Conservation (phyloP, 2,888 invertebrate species). For the Hemithea aestivaria region DNA sequence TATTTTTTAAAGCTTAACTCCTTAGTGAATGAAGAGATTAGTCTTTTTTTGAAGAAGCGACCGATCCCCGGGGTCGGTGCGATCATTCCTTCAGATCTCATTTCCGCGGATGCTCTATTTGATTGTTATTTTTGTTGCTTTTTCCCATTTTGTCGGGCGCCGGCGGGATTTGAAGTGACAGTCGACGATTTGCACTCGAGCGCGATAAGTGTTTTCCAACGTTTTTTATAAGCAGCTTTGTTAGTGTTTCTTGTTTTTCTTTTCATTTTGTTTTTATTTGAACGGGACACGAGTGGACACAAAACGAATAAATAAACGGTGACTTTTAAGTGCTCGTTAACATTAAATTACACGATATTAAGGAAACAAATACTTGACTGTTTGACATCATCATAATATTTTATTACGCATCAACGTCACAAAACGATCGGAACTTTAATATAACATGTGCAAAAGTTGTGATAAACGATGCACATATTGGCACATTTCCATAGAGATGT, state of each 20-base stretch:
- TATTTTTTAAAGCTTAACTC: constrained; percentile 80
- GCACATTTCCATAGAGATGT: constrained; percentile 34
- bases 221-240: constrained; percentile 73
- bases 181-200: constrained; percentile 75
- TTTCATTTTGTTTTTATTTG: constrained; percentile 39
- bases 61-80: constrained; percentile 78
- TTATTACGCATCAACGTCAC: too few relatives aligned
- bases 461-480: constrained; percentile 13
- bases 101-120: constrained; percentile 76
- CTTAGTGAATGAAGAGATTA: constrained; percentile 80
- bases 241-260: constrained; percentile 57
- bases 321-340: constrained; percentile 17
- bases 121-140: constrained; percentile 78
- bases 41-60: constrained; percentile 81
- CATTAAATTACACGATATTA: constrained; percentile 6
- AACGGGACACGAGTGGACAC: constrained; percentile 29
- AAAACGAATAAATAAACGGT: constrained; percentile 5
- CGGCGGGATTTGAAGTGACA: constrained; percentile 74
- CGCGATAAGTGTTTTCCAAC: constrained; percentile 74
- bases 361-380: too few relatives aligned
- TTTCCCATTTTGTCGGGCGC: constrained; percentile 62
- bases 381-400: too few relatives aligned
- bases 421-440: too few relatives aligned
- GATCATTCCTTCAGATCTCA: constrained; percentile 78
- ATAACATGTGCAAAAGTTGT: neutral